Evolutionary conservation across 1,140 invertebrate genomes (phyloP).

Genomic region (Atta texana): DNA sequence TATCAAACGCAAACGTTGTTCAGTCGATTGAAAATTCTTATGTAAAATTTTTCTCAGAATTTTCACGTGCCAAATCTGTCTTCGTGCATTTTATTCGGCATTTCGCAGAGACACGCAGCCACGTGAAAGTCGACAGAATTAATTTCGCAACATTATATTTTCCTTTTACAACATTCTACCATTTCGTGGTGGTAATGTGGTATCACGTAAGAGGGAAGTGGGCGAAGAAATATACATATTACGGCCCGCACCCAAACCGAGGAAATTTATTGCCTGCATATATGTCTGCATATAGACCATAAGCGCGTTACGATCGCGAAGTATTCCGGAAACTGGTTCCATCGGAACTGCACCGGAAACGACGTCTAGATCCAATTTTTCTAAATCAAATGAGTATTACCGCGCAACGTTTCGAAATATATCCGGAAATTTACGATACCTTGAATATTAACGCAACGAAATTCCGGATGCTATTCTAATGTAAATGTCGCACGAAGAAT

Average conservation of each 20-base stretch:
- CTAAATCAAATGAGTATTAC: slow-evolving; percentile 56
- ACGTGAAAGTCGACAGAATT: slow-evolving; percentile 2
- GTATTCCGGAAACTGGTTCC: slow-evolving; percentile 37
- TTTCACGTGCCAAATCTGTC: background rate
- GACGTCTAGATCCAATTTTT: slow-evolving; percentile 52
- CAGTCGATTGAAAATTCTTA: background rate
- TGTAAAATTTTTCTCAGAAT: background rate
- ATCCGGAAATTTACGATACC: slow-evolving; percentile 39
- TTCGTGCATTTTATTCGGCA: background rate
- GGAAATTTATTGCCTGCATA: slow-evolving; percentile 51
- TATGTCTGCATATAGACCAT: slow-evolving; percentile 34
- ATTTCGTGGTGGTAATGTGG: slow-evolving; percentile 12
- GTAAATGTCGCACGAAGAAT: background rate
- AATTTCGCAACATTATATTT: background rate
- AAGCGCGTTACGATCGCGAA: slow-evolving; percentile 54
- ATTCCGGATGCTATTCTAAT: background rate
- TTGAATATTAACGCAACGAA: slow-evolving; percentile 12
- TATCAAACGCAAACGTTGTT: background rate
- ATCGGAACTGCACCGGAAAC: slow-evolving; percentile 31
- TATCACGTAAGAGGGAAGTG: slow-evolving; percentile 22
- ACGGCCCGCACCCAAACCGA: slow-evolving; percentile 16
- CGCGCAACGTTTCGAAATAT: background rate
- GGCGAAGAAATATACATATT: slow-evolving; percentile 43
- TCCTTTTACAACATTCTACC: background rate
- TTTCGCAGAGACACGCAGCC: background rate